Percentiles rank a stretch among this genome's conserved stretches.
phyloP scores from a whole-genome alignment of 1,140 invertebrate genomes.

The Drosophila mojavensis region DNA sequence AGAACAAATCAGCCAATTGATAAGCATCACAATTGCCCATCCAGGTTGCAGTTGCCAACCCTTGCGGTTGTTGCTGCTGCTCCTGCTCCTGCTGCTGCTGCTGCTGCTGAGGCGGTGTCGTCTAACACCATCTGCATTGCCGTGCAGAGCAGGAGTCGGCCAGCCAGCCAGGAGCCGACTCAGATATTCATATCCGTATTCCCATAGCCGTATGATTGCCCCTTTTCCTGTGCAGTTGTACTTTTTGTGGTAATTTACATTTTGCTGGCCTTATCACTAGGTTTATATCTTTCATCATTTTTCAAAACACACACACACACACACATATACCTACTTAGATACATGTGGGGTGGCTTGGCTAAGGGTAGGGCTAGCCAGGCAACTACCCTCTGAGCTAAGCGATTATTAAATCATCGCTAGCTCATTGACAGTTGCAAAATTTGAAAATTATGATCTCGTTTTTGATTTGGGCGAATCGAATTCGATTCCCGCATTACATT shows the following conservation, averaged over 20 bases:
- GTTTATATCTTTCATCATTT: constrained; percentile 26
- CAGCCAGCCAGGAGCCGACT: background rate
- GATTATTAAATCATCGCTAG: constrained; percentile 6
- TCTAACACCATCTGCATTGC: constrained; percentile 31
- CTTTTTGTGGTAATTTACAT: constrained; percentile 76
- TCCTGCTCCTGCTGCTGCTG: too few relatives aligned
- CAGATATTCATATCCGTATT: constrained; percentile 15
- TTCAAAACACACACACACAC: background rate
- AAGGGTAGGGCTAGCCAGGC: background rate
- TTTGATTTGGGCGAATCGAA: background rate
- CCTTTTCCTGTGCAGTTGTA: constrained; percentile 28
- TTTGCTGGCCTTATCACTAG: constrained; percentile 51
- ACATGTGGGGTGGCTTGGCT: background rate
- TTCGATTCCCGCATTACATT: too few relatives aligned
- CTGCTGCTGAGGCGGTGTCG: constrained; percentile 7
- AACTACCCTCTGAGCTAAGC: constrained; percentile 9
- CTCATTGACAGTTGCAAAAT: constrained; percentile 6
- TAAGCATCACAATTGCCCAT: constrained; percentile 42
- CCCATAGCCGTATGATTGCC: constrained; percentile 3
- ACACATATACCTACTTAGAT: background rate
- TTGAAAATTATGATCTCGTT: background rate
- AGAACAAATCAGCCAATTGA: constrained; percentile 24
- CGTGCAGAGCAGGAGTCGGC: background rate
- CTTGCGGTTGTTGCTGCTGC: background rate
- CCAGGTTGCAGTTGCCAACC: constrained; percentile 14